phyloP scores from a whole-genome alignment of 2,113 vertebrate genomes.

The Theristicus caerulescens region DNA sequence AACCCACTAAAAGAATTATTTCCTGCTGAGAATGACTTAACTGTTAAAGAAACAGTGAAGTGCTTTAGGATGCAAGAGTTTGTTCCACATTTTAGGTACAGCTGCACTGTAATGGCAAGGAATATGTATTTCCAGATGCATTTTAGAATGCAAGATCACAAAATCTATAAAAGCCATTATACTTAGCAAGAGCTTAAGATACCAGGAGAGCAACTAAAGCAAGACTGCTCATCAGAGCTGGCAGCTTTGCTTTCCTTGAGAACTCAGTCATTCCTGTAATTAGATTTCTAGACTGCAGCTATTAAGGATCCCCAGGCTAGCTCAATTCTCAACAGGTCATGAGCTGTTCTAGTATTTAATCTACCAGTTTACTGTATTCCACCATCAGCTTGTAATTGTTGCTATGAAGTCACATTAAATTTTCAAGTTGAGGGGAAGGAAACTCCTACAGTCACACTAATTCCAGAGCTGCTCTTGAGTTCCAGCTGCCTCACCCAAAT shows the following conservation, averaged over 20 bases:
- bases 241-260: not conserved
- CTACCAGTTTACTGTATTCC: not conserved
- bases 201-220: not conserved
- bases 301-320: not conserved
- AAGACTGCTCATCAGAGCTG: not conserved
- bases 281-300: not conserved
- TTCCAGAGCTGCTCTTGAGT: not conserved
- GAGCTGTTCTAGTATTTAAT: not conserved
- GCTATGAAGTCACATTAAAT: not conserved
- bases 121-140: not conserved
- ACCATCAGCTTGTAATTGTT: not conserved
- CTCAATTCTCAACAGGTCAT: not conserved
- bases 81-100: not conserved
- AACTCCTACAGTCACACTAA: not conserved
- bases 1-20: not conserved
- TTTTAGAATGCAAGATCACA: not conserved
- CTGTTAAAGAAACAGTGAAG: not conserved
- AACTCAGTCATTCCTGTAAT: slow-evolving; percentile 15
- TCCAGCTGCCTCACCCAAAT: not conserved
- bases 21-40: not conserved
- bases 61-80: not conserved
- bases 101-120: not conserved
- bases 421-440: not conserved
- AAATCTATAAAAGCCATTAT: not conserved
- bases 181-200: not conserved